These are phyloP conservation scores for Papilio protenor DNA, from an alignment of 2,888 invertebrate genomes.

Conservation along the genomic window DNA sequence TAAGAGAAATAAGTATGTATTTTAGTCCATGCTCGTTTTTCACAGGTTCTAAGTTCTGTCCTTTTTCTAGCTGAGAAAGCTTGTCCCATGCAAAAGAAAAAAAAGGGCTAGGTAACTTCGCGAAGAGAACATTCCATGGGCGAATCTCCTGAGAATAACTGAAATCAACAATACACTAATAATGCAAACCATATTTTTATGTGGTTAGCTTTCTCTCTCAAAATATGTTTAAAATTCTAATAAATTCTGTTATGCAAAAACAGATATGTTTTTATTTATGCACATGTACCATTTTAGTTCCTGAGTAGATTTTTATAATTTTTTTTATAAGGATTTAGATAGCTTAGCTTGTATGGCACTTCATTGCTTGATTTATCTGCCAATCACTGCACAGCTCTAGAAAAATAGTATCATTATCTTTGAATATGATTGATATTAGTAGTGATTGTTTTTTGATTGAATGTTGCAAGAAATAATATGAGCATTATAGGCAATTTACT, in stretches of 20 bases:
- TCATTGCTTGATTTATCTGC: not conserved
- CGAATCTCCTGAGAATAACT: not conserved
- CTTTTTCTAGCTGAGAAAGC: not conserved
- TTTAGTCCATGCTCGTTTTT: not conserved
- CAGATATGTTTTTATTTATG: conserved; percentile 7
- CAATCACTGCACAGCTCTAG: not conserved
- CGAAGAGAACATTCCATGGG: not conserved
- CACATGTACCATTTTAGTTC: not conserved
- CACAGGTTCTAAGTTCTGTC: not conserved
- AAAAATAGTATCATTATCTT: not conserved
- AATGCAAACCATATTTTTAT: not conserved
- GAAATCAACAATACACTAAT: not conserved
- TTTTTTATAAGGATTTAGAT: not conserved
- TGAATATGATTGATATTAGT: not conserved
- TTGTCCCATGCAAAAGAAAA: not conserved
- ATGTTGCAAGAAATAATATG: not conserved
- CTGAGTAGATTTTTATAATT: not conserved
- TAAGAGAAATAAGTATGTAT: not conserved
- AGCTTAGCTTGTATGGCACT: not conserved
- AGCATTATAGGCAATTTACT: not conserved
- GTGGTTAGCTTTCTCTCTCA: not conserved
- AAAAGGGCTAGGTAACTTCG: not conserved
- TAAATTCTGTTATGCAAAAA: not conserved
- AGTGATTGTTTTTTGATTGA: not conserved
- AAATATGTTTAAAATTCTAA: not conserved